Base-by-base conservation (phyloP, 1,140 invertebrate genomes). In the Ooceraea biroi region DNA sequence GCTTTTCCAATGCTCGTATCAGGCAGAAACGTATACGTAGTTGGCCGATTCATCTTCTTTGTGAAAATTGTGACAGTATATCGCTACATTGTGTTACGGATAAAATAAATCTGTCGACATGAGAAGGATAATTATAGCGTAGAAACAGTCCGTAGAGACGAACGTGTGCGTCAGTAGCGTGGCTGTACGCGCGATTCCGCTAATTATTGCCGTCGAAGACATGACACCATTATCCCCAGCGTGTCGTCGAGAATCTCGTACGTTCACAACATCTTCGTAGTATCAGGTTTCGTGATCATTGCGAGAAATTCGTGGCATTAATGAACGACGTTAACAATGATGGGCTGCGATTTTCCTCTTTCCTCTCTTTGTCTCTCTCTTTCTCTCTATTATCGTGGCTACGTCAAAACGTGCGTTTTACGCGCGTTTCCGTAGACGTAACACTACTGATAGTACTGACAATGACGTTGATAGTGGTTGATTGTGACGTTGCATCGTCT, bases 391-490 rank as follows among this genome's bases (percentile, higher is more conserved):
- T 36, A 30, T 46, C 7, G 66, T 82, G 46, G 10, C 44, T 69
- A 41, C 55, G 36, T 57, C 57, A 52, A 69, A 44, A 25, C 14
- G 30, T 41, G 41, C 36, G 8, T 11, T n/a, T 46, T 14, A 27
- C 46, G 22, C 46, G 22, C 5, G n/a, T 69, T 52, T 52, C 27
- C 3, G 55, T 55, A 76, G 55, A 85, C 57, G 61, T 46, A 74
- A 85, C 83, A 48, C 65, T 60, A 36, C 63, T 84, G 82, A 82
- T 85, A 89, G 77, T 80, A 80, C 77, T 55, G 74, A 71, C 27
- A 84, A 89, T 89, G 85, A 89, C 87, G 87, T 71, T 85, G 65
- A 89, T 77, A 52, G 65, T 61, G 77, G 72, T 86, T 89, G n/a
- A n/a, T n/a, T n/a, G n/a, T n/a, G n/a, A n/a, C n/a, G 89, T 82